Percentiles rank a stretch among this genome's conserved stretches.
phyloP scores from a whole-genome alignment of 2,113 vertebrate species.

The Spea bombifrons region DNA sequence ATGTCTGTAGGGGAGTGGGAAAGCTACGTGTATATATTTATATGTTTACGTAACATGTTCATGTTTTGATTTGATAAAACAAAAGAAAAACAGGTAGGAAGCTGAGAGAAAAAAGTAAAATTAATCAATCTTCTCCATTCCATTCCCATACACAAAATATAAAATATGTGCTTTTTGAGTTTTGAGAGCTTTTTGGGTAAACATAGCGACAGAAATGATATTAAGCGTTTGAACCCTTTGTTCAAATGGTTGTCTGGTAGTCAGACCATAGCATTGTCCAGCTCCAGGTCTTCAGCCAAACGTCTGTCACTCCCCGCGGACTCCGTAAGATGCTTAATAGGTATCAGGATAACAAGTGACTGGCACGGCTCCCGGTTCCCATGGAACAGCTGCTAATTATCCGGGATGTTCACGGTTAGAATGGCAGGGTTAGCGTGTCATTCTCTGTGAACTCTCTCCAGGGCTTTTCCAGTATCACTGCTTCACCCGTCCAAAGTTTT shows the following conservation, averaged over 20 bases:
- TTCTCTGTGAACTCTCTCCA: constrained; percentile 12
- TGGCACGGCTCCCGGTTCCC: constrained; percentile 6
- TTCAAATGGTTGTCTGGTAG: constrained; percentile 1
- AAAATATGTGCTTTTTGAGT: too few relatives aligned
- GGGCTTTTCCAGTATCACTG: neutral
- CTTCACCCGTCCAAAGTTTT: neutral
- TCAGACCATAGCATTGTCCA: constrained; percentile 9
- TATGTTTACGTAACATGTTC: too few relatives aligned
- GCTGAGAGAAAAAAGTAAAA: too few relatives aligned
- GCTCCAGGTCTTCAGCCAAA: constrained; percentile 14
- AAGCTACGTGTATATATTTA: too few relatives aligned
- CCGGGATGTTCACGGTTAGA: neutral
- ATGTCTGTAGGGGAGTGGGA: too few relatives aligned
- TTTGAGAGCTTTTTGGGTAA: too few relatives aligned
- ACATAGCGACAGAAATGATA: too few relatives aligned
- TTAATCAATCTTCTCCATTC: too few relatives aligned
- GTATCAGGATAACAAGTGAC: constrained; percentile 29
- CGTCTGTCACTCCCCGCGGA: constrained; percentile 9
- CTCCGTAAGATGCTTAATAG: constrained; percentile 27
- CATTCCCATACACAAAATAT: too few relatives aligned
- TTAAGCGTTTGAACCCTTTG: neutral
- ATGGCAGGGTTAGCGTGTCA: neutral
- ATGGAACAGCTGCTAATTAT: neutral
- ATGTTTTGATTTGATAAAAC: too few relatives aligned
- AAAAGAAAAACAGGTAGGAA: too few relatives aligned